Base-by-base conservation (phyloP, 1,140 invertebrate genomes). In the Belonocnema kinseyi region DNA sequence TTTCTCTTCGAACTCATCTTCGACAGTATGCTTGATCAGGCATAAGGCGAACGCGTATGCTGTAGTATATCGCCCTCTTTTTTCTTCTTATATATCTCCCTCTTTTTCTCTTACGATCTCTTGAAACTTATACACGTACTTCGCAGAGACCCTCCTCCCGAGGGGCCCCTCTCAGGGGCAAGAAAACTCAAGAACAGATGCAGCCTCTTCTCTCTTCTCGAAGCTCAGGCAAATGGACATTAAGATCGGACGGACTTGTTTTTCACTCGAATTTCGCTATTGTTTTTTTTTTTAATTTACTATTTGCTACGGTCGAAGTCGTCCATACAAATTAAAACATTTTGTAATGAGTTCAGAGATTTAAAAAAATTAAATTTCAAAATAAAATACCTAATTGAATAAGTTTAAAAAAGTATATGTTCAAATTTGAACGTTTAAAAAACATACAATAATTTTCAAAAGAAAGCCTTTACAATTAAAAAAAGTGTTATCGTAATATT, bases 181-280 rank as follows among this genome's bases (percentile, higher is more conserved):
- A 82, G 79, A 81, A 86, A 74, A 86, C 75, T 82, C 56, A 54
- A 56, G 84, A 83, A 85, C 84, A 86, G 84, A 85, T 85, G 85
- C 79, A 81, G 75, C 79, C 70, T 76, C 70, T 70, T 11, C 66
- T 72, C 72, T 66, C 40, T 73, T n/a, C 71, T 6, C 52, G 66
- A 56, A 66, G 52, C 73, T 70, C 77, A 75, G 78, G 77, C 83
- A 84, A 83, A 84, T 85, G 74, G 40, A 46, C 40, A 46, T 46
- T 11, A 0, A 46, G 40, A 56, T 56, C 54, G 17, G 5, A 12
- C 54, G 17, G 17, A 56, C 54, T 56, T 56, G 17, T 56, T 56
- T 56, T 56, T 17, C 8, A 21, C 19, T 56, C 5, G 54, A 56
- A 19, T 21, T 56, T 56, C 54, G 19, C 54, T n/a, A 19, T 56